Evolutionary conservation across 2,797 vertebrate genomes (phyloP), one percentile per base, ranked within the genome.

Genomic region (Octomys mimax): DNA sequence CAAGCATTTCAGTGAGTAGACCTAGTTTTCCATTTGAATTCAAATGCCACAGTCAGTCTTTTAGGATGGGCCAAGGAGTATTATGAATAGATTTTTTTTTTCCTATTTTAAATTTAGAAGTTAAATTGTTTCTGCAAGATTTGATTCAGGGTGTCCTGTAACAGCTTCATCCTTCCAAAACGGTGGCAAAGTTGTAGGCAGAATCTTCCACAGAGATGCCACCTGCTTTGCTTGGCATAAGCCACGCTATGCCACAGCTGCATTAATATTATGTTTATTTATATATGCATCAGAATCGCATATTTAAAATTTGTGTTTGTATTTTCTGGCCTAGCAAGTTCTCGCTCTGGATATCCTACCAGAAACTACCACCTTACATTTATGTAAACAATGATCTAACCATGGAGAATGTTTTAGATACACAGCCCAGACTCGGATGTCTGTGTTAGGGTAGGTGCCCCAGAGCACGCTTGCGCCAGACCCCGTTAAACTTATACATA

Each of bases 321-420:
- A 68, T 87, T 97, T 95, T 83, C 62, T 96, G 54, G 70, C 91
- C 64, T 80, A 78, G 84, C 33, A 75, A 79, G 36, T 97, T 98
- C 95, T 97, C 79, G 82, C 82, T 92, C 84, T 64, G 82, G 79
- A 31, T 92, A n/a, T 73, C 85, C 93, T 92, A 14, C 85, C 96
- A 93, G 96, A 98, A 98, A 95, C 87, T 82, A 94, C 94, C 93
- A 80, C 77, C 78, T 90, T 97, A 73, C 31, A 6, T 93, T 97
- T 97, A 75, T 95, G 92, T 95, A 49, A 96, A 94, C 96, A 95
- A 70, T 95, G 97, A 96, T 92, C 96, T 95, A 85, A 97, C 78
- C 78, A 8, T 1, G 22, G 52, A 91, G 77, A 96, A 86, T 78
- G 94, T 96, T 98, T 96, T 84, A 95, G 82, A 81, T 93, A 85